Evolutionary conservation across 2,888 invertebrate species (phyloP), one percentile per base, ranked within the genome.

Genomic region (Acleris emargana): DNA sequence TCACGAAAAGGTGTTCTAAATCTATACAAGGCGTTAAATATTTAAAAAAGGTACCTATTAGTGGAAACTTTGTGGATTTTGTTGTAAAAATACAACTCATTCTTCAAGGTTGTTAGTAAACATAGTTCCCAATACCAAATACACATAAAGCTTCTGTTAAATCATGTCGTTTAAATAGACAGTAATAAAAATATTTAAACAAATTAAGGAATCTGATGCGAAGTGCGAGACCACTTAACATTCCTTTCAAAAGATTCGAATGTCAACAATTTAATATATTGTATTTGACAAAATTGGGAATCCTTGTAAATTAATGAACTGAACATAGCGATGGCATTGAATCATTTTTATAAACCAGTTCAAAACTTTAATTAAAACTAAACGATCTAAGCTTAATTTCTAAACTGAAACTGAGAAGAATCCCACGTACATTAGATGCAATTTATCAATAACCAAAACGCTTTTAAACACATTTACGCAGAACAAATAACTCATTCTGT

Each of bases 401-500:
- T 13, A 13, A 38, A 38, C 1, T 38, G 13, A 13, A 13, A 13
- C 38, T 38, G 13, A 38, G 38, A 38, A 13, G 38, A 38, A 38
- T 38, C 38, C 13, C 38, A 38, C 32, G 32, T 3, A 32, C 32
- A 25, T 17, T 22, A 57, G 43, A 18, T 18, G 42, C 20, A 60
- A 64, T 71, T 71, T 67, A 67, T 77, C 81, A 79, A 82, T 82
- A 79, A 77, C 75, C 75, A 73, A 81, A 80, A 79, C 80, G 74
- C 11, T 75, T 75, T 77, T 72, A 79, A 81, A 82, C 76, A 79
- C 84, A 82, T 82, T 82, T 82, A 82, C 79, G 83, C 70, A 73
- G 73, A 73, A 73, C 74, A 74, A 78, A 86, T 89, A 83, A 80
- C 77, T 89, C 87, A 88, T 83, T 79, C 86, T 88, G 89, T 89